Conservation (phyloP, 2,888 invertebrate genomes). For the Drosophila mimica region DNA sequence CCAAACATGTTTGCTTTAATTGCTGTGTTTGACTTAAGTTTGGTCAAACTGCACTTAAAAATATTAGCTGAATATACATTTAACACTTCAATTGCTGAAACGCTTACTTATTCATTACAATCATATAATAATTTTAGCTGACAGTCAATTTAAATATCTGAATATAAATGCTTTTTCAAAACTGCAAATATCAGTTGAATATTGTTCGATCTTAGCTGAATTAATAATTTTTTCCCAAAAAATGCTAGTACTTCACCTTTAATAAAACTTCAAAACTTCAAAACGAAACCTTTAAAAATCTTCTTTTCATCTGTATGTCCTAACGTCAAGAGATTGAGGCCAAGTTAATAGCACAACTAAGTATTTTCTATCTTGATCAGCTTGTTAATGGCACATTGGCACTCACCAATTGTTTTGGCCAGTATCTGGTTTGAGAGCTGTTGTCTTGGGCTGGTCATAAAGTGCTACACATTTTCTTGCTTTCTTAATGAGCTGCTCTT, state of each 20-base stretch:
- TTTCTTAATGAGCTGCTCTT: slow-evolving; percentile 71
- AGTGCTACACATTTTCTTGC: slow-evolving; percentile 43
- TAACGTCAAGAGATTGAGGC: neutral
- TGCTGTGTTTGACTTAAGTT: neutral
- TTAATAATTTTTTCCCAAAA: neutral
- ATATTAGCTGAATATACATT: neutral
- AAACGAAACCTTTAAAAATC: neutral
- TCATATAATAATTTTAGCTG: neutral
- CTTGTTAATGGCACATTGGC: slow-evolving; percentile 33
- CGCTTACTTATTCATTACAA: neutral
- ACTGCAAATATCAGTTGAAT: neutral
- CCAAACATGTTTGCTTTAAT: neutral
- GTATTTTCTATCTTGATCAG: slow-evolving; percentile 48
- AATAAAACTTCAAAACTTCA: neutral
- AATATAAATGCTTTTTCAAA: neutral
- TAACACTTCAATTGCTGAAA: neutral
- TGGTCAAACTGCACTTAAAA: neutral
- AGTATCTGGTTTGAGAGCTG: slow-evolving; percentile 25
- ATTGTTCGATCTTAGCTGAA: neutral
- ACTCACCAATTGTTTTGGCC: slow-evolving; percentile 6
- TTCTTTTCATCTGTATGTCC: neutral
- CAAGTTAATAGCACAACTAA: slow-evolving; percentile 15
- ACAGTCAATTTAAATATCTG: neutral
- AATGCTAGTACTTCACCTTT: neutral
- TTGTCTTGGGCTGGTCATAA: slow-evolving; percentile 41